Conservation (phyloP, 2,888 invertebrate genomes). For the Acrocera orbiculus region DNA sequence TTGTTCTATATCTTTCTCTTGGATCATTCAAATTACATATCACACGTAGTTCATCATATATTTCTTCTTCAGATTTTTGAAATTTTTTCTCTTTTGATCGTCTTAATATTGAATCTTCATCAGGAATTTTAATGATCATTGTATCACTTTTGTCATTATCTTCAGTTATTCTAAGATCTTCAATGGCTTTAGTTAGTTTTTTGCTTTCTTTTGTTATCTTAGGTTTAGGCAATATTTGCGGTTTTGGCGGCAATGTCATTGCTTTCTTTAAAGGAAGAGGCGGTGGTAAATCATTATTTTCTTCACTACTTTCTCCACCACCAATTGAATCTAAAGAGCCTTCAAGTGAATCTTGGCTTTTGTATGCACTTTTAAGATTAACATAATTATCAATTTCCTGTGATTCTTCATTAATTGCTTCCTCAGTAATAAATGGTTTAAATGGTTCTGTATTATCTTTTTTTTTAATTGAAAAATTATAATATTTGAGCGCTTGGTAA, state of each 20-base stretch:
- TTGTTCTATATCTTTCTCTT: constrained; percentile 55
- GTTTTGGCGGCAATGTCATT: constrained; percentile 28
- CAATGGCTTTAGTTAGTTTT: constrained; percentile 28
- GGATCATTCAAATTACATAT: constrained; percentile 77
- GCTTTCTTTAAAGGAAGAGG: constrained; percentile 32
- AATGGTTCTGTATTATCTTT: constrained; percentile 53
- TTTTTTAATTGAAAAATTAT: constrained; percentile 73
- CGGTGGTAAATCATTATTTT: constrained; percentile 19
- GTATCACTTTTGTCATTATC: constrained; percentile 7
- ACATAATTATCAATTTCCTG: constrained; percentile 61
- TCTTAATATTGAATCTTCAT: constrained; percentile 27
- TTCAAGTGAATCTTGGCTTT: constrained; percentile 41
- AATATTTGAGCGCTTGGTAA: constrained; percentile 76
- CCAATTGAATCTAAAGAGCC: constrained; percentile 31
- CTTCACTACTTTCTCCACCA: constrained; percentile 22
- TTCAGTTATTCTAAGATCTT: constrained; percentile 25
- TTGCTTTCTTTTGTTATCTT: constrained; percentile 20
- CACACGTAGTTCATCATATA: constrained; percentile 55
- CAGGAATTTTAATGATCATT: constrained; percentile 17
- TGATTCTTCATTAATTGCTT: constrained; percentile 66
- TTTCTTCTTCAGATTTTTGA: constrained; percentile 31
- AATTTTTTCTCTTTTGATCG: constrained; percentile 25
- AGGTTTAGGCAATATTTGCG: constrained; percentile 40
- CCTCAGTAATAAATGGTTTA: constrained; percentile 66
- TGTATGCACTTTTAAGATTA: constrained; percentile 52